Evolutionary conservation across 2,797 vertebrate genomes (phyloP), one percentile per base, ranked within the genome.

Genomic region (Mormyrops boulengeri): DNA sequence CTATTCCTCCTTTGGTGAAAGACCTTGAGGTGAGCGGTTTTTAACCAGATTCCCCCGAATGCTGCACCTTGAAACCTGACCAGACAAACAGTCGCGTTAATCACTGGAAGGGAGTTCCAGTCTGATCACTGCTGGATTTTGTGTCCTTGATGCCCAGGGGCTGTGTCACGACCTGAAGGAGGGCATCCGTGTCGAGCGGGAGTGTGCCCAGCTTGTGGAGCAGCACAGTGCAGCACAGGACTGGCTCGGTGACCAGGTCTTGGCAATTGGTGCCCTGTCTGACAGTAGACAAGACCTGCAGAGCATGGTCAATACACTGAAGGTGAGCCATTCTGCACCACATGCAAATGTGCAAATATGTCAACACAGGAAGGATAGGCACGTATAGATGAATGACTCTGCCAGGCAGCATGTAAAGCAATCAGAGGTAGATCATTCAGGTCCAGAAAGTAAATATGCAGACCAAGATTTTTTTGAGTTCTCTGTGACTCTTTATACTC

Each of bases 161-260:
- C 87, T 91, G 0, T 88, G 92, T 0, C 12, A 80, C 3, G 22
- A 87, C 5, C 91, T 96, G 91, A 94, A 96, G 90, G 91, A 92
- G 53, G 95, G 95, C 4, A 93, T 96, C 87, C n/a, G 90, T 88
- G 92, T 90, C 0, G 96, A 97, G 93, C 91, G 95, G 49, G 93
- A 92, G 88, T 96, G 93, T 91, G 93, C 93, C 8, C 95, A 95
- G 93, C 94, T 96, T 90, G 90, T 96, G 89, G 96, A 96, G 90
- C 96, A 96, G 93, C 96, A 96, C 62, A 92, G 92, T 38, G 94
- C 95, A 0, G 95, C 96, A 0, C 96, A 96, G 93, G 94, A 95
- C 90, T 97, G 96, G 95, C 92, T 97, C 66, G 94, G 93, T 88
- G 95, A 96, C 26, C 96, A 96, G 8, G 94, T 97, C 0, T 95